phyloP scores from a whole-genome alignment of 2,113 vertebrate genomes.

The Callopanchax toddi region DNA sequence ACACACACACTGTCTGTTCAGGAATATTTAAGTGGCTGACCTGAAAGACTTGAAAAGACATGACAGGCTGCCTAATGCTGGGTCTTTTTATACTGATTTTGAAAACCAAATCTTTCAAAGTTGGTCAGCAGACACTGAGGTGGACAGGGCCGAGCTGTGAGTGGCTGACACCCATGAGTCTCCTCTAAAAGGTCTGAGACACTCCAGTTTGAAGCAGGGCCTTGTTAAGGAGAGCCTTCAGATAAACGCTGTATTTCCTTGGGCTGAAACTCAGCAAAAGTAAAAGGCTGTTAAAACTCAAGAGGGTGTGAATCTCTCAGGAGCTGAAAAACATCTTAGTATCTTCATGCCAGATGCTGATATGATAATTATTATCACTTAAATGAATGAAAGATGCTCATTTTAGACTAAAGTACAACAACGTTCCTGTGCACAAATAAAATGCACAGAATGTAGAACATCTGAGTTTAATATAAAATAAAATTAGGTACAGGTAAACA shows the following conservation, averaged over 20 bases:
- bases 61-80: constrained; percentile 1
- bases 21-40: constrained; percentile 4
- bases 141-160: constrained; percentile 20
- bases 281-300: constrained; percentile 33
- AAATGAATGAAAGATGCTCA: not conserved
- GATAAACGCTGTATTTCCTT: constrained; percentile 39
- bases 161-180: constrained; percentile 11
- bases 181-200: constrained; percentile 35
- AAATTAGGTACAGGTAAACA: too few relatives aligned
- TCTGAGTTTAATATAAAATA: too few relatives aligned
- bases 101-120: constrained; percentile 46
- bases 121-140: constrained; percentile 25
- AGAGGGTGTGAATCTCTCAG: not conserved
- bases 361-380: not conserved
- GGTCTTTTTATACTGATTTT: constrained; percentile 24
- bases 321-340: not conserved
- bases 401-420: not conserved
- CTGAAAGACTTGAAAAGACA: constrained; percentile 23
- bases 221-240: constrained; percentile 22
- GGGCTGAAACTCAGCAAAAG: constrained; percentile 32
- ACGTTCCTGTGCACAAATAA: too few relatives aligned
- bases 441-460: too few relatives aligned
- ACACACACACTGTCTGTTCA: not conserved
- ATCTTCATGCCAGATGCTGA: not conserved
- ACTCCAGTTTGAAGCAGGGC: constrained; percentile 35